Conservation (phyloP, 1,140 invertebrate species). For the Eupeodes corollae region DNA sequence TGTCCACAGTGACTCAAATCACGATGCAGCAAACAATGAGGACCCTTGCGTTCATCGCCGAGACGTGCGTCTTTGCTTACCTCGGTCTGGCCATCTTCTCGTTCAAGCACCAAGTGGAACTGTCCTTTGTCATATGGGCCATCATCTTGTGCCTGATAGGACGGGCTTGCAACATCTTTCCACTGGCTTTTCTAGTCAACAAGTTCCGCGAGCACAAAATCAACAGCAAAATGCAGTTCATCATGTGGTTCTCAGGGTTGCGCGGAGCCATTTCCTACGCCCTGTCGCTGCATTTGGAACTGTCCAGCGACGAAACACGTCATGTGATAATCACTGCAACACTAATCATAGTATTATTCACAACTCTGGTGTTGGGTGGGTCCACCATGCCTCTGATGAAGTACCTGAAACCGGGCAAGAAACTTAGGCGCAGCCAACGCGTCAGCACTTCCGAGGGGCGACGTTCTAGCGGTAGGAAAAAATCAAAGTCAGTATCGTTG, state of each 20-base stretch:
- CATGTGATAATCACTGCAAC: conserved; percentile 96
- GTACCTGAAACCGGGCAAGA: conserved; percentile 53
- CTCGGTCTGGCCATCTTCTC: conserved; percentile 95
- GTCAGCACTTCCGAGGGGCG: neutral
- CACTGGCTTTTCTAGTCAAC: conserved; percentile 85
- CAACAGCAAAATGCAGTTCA: conserved; percentile 96
- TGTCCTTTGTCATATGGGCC: conserved; percentile 83
- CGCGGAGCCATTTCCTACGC: conserved; percentile 97
- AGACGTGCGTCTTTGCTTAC: conserved; percentile 99
- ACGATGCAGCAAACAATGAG: conserved; percentile 99
- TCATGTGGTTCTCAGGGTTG: conserved; percentile 98
- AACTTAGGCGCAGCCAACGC: conserved; percentile 21
- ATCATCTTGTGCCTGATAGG: conserved; percentile 85
- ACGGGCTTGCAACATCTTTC: conserved; percentile 94
- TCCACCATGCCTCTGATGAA: conserved; percentile 94
- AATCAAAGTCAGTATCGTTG: conserved; percentile 75
- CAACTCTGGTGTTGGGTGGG: conserved; percentile 87
- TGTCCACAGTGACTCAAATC: conserved; percentile 96
- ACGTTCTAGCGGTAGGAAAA: conserved; percentile 45
- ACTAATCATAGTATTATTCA: conserved; percentile 91
- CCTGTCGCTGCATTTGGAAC: conserved; percentile 88
- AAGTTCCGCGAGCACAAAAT: conserved; percentile 96
- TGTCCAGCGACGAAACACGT: conserved; percentile 77
- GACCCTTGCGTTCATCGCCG: conserved; percentile 93
- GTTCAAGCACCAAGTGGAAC: conserved; percentile 74